Base-by-base conservation (phyloP, 2,888 invertebrate species). In the Hirtodrosophila cameraria region DNA sequence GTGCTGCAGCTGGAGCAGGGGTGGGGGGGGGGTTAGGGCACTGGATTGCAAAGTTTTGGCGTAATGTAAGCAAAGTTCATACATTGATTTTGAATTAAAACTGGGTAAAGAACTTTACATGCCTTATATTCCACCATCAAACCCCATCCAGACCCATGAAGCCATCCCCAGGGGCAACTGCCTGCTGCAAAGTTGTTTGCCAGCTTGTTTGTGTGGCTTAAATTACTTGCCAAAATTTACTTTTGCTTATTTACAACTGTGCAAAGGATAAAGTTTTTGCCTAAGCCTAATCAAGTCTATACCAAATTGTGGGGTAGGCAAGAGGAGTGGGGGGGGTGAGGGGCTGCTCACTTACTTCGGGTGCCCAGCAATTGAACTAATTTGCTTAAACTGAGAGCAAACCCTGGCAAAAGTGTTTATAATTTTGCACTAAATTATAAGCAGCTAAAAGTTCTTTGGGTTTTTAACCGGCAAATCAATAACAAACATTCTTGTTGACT, bases 231-330 rank as follows among this genome's bases (percentile, higher is more conserved):
- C 81, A 81, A 81, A 86, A 82, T 87, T 82, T 87, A 87, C 88
- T 82, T 82, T 71, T 81, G 74, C 79, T 87, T 86, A 87, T 88
- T 88, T 86, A 87, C 84, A 85, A 78, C 83, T 83, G 85, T 78
- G 85, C 84, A 78, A 76, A 88, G 89, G 88, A 88, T 88, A 84
- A 88, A 89, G 87, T 89, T 88, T 88, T 81, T 70, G 80, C 87
- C 88, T 84, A 88, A 87, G 89, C 87, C 89, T 88, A 88, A 89
- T 89, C 88, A 89, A 88, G 76, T 87, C 80, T 83, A 81, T 75
- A 75, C 75, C 71, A 57, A 50, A 64, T 54, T 54, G 27, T 28
- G 27, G n/a, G 13, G 20, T 1, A 9, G 31, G 8, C 13, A 8
- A 31, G 38, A 27, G 6, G 11, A 13, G 11, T n/a, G 15, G 35